phyloP scores from a whole-genome alignment of 1,140 invertebrate species.

The Holotrichia oblita region DNA sequence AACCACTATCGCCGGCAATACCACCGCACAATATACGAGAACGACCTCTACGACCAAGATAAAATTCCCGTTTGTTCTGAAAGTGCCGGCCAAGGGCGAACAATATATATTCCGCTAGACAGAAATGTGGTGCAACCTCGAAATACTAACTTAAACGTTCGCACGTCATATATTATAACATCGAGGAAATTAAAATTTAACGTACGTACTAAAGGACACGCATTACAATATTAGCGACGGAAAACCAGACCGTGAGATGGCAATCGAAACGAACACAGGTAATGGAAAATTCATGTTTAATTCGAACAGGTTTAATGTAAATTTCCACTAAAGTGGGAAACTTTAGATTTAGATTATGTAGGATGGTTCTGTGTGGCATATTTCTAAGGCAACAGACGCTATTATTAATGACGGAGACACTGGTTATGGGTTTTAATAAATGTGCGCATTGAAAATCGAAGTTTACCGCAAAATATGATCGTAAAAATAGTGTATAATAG shows the following conservation, averaged over 20 bases:
- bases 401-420: background rate
- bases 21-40: background rate
- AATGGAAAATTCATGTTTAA: constrained; percentile 34
- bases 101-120: background rate
- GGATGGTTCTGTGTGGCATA: background rate
- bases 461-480: no score
- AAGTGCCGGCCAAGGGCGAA: background rate
- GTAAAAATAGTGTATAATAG: no score
- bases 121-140: background rate
- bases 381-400: background rate
- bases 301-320: constrained; percentile 15
- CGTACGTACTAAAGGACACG: background rate
- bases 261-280: constrained; percentile 15
- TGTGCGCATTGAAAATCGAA: no score
- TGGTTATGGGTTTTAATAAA: background rate
- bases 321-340: background rate
- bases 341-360: background rate
- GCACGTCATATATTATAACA: background rate
- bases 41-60: background rate
- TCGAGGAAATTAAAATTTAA: constrained; percentile 8
- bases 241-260: background rate
- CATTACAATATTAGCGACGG: background rate
- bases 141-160: background rate
- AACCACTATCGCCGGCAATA: background rate
- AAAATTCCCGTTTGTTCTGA: constrained; percentile 2